These are phyloP conservation scores for Montipora cactus DNA, from an alignment of 64 coral and sea anemone genomes.

Conservation along the genomic window DNA sequence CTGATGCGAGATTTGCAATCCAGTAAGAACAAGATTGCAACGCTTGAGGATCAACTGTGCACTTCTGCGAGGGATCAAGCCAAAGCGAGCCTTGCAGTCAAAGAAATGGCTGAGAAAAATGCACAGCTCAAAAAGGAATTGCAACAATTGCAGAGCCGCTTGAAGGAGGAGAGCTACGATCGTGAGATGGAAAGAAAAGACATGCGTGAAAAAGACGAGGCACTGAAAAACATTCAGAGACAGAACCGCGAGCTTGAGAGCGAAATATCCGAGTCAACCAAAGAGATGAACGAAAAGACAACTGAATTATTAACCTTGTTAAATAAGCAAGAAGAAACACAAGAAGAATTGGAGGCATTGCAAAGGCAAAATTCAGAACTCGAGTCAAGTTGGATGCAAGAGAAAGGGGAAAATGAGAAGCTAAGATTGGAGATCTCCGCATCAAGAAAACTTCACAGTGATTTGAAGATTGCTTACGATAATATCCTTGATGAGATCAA, in stretches of 20 bases:
- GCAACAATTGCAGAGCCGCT: slow-evolving; percentile 4
- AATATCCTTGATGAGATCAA: slow-evolving; percentile 32
- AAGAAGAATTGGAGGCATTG: slow-evolving; percentile 17
- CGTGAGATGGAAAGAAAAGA: slow-evolving; percentile 13
- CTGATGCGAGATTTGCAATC: slow-evolving; percentile 18
- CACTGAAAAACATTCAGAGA: slow-evolving; percentile 10
- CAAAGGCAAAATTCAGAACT: slow-evolving; percentile 8
- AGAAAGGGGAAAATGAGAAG: slow-evolving; percentile 40
- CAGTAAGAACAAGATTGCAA: slow-evolving; percentile 17
- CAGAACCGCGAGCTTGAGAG: slow-evolving; percentile 23
- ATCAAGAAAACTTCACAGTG: slow-evolving; percentile 8
- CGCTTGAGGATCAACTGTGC: slow-evolving; percentile 18
- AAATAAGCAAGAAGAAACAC: slow-evolving; percentile 7
- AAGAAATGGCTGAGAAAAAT: slow-evolving; percentile 15
- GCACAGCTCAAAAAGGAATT: slow-evolving; percentile 16
- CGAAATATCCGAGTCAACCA: slow-evolving; percentile 9
- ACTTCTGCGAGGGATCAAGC: slow-evolving; percentile 25
- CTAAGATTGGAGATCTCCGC: slow-evolving; percentile 5
- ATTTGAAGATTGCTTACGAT: slow-evolving; percentile 30
- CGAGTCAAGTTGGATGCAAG: background rate
- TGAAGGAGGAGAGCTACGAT: slow-evolving; percentile 19
- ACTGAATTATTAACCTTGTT: slow-evolving; percentile 14
- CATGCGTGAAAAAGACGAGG: slow-evolving; percentile 23
- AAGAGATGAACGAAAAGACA: slow-evolving; percentile 28
- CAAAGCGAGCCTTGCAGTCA: background rate